Base-by-base conservation (phyloP, 2,888 invertebrate genomes). In the Ptychoptera albimana region DNA sequence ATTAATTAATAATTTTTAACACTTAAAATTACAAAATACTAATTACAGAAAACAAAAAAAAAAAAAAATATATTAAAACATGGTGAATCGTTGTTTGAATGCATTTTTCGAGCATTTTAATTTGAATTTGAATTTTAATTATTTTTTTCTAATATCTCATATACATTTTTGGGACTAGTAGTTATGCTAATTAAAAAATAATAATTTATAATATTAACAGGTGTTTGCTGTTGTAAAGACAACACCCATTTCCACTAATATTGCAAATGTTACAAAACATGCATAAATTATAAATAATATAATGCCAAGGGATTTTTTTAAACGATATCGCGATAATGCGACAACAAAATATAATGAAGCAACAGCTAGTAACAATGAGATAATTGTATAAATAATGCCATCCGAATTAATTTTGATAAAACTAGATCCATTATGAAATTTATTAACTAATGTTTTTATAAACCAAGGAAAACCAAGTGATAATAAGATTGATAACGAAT, bases 401-500 rank as follows among this genome's bases (percentile, higher is more conserved):
- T 76, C 72, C 0, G 89, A 88, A 54, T 79, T 76, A 47, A 93
- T 82, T 42, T 67, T 56, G 1, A 89, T 76, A 9, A 66, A 68
- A 13, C 14, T 8, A 7, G 16, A 12, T n/a, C 42, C 42, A 12
- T 34, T 34, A 8, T 32, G 43, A 11, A 10, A 41, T 14, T 41
- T 41, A 42, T 42, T 34, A 12, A 48, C 47, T 12, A 63, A 60
- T 4, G 79, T 78, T 59, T 77, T 82, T 51, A 88, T 78, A 45
- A 85, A 75, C 89, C 89, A 91, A 0, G 89, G 89, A 16, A 87
- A 59, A 2, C 87, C 87, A 37, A 89, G 65, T 2, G 88, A 87
- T 42, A 88, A 71, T 2, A 89, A 64, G 45, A 89, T 85, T 46
- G 88, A 86, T 57, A 89, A 67, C 0, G 86, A 85, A 57, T 89